Conservation (phyloP, 2,888 invertebrate genomes). For the Auanema sp. region DNA sequence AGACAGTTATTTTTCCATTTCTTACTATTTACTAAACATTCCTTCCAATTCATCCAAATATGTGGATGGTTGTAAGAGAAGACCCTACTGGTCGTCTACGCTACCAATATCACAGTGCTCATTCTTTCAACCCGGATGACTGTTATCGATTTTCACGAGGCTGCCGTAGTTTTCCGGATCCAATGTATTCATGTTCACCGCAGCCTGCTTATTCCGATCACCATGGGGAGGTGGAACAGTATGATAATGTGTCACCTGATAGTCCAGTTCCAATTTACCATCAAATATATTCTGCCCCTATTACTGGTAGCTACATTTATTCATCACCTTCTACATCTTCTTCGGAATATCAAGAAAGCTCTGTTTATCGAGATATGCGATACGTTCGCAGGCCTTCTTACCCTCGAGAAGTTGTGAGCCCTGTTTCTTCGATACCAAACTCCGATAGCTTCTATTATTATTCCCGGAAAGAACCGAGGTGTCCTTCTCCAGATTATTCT, state of each 20-base stretch:
- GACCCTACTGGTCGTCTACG: constrained; percentile 41
- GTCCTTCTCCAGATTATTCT: constrained; percentile 47
- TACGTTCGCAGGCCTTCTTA: no score
- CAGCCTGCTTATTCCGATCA: neutral
- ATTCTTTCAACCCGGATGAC: constrained; percentile 13
- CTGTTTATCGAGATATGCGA: neutral
- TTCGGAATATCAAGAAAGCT: constrained; percentile 34
- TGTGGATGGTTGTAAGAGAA: constrained; percentile 49
- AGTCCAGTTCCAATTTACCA: constrained; percentile 18
- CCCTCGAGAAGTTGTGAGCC: no score
- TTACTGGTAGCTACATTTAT: constrained; percentile 13
- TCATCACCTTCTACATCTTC: constrained; percentile 29
- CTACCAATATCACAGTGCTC: constrained; percentile 35
- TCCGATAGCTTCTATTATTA: constrained; percentile 3
- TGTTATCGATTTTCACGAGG: constrained; percentile 20
- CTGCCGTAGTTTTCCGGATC: constrained; percentile 34
- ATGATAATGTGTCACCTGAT: constrained; percentile 38
- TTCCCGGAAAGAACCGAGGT: constrained; percentile 11
- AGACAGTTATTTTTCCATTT: neutral
- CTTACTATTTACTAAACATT: neutral
- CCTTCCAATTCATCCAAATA: constrained; percentile 8
- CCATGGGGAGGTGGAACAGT: constrained; percentile 19
- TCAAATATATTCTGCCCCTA: neutral
- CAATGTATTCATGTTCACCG: constrained; percentile 9
- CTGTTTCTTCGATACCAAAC: neutral